Evolutionary conservation across 2,113 vertebrate genomes (phyloP), one percentile per base, ranked within the genome.

Genomic region (Gobius niger): DNA sequence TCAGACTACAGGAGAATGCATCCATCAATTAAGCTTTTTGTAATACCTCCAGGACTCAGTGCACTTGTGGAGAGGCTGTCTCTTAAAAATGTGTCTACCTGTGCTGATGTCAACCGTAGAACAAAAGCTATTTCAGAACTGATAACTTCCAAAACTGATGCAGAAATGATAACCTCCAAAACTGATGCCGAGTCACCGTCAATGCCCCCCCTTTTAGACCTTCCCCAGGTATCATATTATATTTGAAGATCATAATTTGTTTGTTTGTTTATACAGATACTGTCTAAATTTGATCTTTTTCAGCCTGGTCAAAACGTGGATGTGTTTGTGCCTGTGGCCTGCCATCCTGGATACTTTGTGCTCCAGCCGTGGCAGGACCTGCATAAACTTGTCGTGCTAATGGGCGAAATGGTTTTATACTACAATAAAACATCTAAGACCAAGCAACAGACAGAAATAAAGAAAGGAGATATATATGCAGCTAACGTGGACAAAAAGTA

Each of bases 341-440:
- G 95, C 80, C 96, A 99, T 84, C 97, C 97, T 0, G 95, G 95
- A 34, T 93, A 98, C 87, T 99, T 99, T 78, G 93, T 98, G 78
- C 84, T 98, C 74, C 97, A 98, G 86, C 93, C 91, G 0, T 98
- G 95, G 96, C 92, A 96, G 76, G 94, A 97, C 60, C 88, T 96
- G 18, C 95, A 95, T 79, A 96, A 96, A 51, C 87, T 99, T 77
- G 94, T 94, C 7, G 93, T 95, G 53, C 75, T 99, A 46, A 96
- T 98, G 95, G 96, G 96, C 54, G 96, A 97, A 85, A 98, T 98
- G 97, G 92, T 97, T 52, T 90, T 98, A 1, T 93, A 94, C 76
- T 98, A 98, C 72, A 97, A 96, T 51, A 91, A 90, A 57, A 86
- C 82, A 3, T 92, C 90, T 44, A 93, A 90, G 79, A 62, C 42